Conservation (phyloP, 2,888 invertebrate species). For the Heliconius charithonia region DNA sequence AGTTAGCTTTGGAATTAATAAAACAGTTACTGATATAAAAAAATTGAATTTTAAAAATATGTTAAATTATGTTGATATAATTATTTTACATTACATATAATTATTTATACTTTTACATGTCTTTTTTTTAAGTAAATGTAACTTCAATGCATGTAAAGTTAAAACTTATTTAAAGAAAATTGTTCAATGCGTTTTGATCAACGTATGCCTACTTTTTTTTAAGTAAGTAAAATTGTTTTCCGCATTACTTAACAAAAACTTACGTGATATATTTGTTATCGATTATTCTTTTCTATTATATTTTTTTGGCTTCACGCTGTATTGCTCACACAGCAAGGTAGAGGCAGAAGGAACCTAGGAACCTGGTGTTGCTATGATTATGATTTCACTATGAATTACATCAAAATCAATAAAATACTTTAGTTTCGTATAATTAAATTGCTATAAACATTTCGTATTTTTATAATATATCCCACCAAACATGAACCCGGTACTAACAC, state of each 20-base stretch:
- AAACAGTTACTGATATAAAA: background rate
- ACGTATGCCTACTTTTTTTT: background rate
- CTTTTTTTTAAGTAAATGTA: too few relatives aligned
- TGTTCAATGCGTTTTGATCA: too few relatives aligned
- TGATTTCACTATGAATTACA: too few relatives aligned
- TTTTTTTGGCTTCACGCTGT: too few relatives aligned
- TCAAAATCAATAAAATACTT: background rate
- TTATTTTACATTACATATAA: background rate
- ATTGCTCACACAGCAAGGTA: too few relatives aligned
- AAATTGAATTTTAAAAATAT: background rate
- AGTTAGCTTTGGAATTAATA: background rate
- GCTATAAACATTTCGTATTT: background rate
- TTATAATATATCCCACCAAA: background rate
- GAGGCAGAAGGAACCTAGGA: too few relatives aligned
- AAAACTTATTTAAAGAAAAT: too few relatives aligned
- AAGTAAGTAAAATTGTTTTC: background rate
- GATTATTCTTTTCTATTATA: too few relatives aligned
- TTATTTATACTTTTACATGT: too few relatives aligned
- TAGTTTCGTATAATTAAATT: background rate
- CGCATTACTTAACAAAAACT: background rate
- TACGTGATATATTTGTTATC: too few relatives aligned
- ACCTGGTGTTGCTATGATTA: too few relatives aligned
- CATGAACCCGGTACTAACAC: slow-evolving; percentile 26
- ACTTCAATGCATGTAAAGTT: too few relatives aligned
- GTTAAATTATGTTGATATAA: background rate